Conservation (phyloP, 2,113 vertebrate species). For the Tamias sibiricus region DNA sequence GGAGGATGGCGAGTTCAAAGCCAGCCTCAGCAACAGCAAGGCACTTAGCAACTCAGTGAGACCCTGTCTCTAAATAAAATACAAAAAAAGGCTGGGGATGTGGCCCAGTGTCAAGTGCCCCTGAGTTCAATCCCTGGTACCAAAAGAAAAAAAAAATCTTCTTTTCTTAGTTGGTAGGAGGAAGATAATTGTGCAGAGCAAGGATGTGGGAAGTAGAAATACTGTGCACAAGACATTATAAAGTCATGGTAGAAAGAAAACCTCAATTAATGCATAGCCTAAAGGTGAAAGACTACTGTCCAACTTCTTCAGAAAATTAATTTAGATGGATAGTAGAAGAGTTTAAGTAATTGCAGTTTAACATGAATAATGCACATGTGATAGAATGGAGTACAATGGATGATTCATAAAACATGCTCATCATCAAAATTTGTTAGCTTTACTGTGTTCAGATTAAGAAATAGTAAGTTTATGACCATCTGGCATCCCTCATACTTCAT, state of each 20-base stretch:
- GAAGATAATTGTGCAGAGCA: conserved; percentile 83
- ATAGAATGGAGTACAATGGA: conserved; percentile 84
- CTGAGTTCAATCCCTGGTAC: too few relatives aligned
- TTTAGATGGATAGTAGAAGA: conserved; percentile 84
- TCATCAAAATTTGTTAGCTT: conserved; percentile 81
- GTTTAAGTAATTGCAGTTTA: conserved; percentile 85
- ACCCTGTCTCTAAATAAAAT: too few relatives aligned
- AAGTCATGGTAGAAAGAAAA: conserved; percentile 79
- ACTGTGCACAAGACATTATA: conserved; percentile 81
- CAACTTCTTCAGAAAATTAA: conserved; percentile 87
- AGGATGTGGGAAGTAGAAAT: conserved; percentile 79
- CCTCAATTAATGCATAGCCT: conserved; percentile 86
- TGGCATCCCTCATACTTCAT: conserved; percentile 76
- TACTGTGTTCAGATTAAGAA: conserved; percentile 81
- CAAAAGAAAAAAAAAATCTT: too few relatives aligned
- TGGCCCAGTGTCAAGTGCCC: too few relatives aligned
- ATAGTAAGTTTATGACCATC: conserved; percentile 81
- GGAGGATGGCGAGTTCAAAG: too few relatives aligned
- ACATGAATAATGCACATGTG: conserved; percentile 86
- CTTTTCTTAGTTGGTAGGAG: conserved; percentile 77
- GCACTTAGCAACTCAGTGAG: too few relatives aligned
- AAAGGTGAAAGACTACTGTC: conserved; percentile 85
- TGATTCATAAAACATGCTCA: conserved; percentile 85
- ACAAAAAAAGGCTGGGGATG: too few relatives aligned
- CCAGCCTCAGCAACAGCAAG: too few relatives aligned